Evolutionary conservation across 2,888 invertebrate species (phyloP).

Genomic region (Aphelenchoides bicaudatus): DNA sequence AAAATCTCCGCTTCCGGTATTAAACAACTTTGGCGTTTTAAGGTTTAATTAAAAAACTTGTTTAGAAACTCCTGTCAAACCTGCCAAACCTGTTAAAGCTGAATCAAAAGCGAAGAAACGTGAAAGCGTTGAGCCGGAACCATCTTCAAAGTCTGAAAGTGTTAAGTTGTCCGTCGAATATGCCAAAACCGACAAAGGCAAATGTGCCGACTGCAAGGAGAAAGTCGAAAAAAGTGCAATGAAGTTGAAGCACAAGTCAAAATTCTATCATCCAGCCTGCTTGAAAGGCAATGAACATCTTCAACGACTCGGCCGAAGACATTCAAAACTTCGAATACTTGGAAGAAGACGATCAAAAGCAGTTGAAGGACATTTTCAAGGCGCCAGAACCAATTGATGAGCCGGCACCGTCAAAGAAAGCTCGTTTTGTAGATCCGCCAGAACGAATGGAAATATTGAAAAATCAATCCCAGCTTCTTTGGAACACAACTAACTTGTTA

Average conservation of each 20-base stretch:
- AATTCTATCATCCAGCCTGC: slow-evolving; percentile 38
- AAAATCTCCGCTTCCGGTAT: too few species aligned
- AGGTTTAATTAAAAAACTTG: too few species aligned
- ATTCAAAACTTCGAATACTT: slow-evolving; percentile 31
- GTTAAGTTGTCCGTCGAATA: too few species aligned
- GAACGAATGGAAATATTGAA: not conserved
- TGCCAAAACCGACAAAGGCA: slow-evolving; percentile 37
- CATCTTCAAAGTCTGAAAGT: too few species aligned
- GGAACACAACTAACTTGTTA: not conserved
- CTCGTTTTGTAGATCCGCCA: not conserved
- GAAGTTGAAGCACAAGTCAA: slow-evolving; percentile 30
- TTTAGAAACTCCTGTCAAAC: too few species aligned
- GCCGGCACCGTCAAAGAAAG: not conserved
- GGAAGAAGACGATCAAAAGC: slow-evolving; percentile 29
- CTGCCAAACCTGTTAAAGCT: too few species aligned
- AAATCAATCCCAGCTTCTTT: slow-evolving; percentile 1
- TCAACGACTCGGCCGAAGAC: slow-evolving; percentile 8
- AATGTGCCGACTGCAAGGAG: slow-evolving; percentile 41
- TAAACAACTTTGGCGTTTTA: too few species aligned
- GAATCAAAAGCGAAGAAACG: too few species aligned
- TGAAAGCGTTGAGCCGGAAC: too few species aligned
- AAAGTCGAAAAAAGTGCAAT: slow-evolving; percentile 35
- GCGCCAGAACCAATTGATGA: not conserved
- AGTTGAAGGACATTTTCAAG: slow-evolving; percentile 21
- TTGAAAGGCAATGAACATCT: slow-evolving; percentile 13